Conservation (phyloP, 2,888 invertebrate species). For the Lordiphosa fenestrarum region DNA sequence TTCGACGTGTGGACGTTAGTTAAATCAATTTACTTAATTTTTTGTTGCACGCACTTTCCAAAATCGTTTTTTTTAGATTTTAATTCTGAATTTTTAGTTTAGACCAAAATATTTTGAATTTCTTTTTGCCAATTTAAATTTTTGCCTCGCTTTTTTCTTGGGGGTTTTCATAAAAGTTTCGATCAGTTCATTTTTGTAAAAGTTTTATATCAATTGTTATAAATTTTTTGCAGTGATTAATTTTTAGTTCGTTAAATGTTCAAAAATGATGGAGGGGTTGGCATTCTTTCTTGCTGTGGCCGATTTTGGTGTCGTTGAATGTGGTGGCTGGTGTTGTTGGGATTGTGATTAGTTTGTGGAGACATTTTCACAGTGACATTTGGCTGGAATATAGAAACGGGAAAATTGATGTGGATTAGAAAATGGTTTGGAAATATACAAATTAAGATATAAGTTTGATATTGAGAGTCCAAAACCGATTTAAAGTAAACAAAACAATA, state of each 20-base stretch:
- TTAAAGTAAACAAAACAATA: too few relatives aligned
- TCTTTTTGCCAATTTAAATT: conserved; percentile 53
- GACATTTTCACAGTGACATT: conserved; percentile 70
- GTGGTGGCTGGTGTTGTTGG: conserved; percentile 34
- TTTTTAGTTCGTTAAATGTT: conserved; percentile 55
- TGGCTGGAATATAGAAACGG: conserved; percentile 41
- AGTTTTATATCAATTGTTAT: conserved; percentile 3
- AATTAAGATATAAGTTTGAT: too few relatives aligned
- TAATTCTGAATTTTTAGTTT: conserved; percentile 18
- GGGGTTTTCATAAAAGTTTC: conserved; percentile 2
- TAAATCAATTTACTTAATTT: conserved; percentile 17
- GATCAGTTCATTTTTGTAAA: conserved; percentile 4
- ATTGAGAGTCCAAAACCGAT: too few relatives aligned
- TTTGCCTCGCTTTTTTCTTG: conserved; percentile 37
- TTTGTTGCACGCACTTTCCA: conserved; percentile 48
- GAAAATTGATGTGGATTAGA: conserved; percentile 4
- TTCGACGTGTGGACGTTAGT: conserved; percentile 41
- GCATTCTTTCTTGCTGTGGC: conserved; percentile 50
- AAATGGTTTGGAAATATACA: not conserved
- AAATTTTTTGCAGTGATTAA: not conserved
- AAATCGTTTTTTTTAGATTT: conserved; percentile 42
- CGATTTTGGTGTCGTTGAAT: conserved; percentile 36
- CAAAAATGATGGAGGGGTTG: conserved; percentile 39
- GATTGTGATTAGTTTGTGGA: conserved; percentile 46
- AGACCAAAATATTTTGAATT: conserved; percentile 45